Base-by-base conservation (phyloP, 2,797 vertebrate genomes). In the Hybognathus amarus region DNA sequence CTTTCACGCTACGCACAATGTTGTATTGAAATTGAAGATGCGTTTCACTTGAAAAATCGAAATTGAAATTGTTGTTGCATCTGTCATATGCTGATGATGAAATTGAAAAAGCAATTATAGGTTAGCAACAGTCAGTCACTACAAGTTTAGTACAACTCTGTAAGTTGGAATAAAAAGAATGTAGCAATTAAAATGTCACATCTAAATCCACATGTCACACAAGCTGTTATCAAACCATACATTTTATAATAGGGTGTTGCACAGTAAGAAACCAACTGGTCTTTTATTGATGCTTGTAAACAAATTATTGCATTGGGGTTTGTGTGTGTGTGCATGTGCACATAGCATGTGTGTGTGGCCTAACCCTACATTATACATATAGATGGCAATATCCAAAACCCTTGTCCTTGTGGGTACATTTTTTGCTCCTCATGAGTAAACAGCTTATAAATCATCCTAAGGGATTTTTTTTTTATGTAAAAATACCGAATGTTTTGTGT, bases 101-200 rank as follows among this genome's bases (percentile, higher is more conserved):
- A 69, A 76, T 69, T 69, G 66, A 63, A 68, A 83, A 83, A 36
- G 66, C 81, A 68, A 42, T 83, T 77, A 77, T 77, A 77, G 61
- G 63, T 83, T 59, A n/a, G 81, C 22, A 11, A 42, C 71, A 56
- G 71, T n/a, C n/a, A n/a, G n/a, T 42, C n/a, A 0, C 40, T 36
- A 64, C 6, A 27, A 76, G 24, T 69, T 64, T 68, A 47, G 24
- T 70, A 22, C 45, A 76, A 68, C 45, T 82, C 27, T 70, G 66
- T 74, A 24, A 50, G 59, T 74, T 82, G 42, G n/a, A 76, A 83
- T 71, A 66, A 86, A 33, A 74, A 74, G 78, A 67, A 77, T 40
- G 59, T 18, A 17, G 66, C 82, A 81, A 83, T 77, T 80, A 77
- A 86, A 67, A 61, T 24, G 6, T 8, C 69, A 73, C 33, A 42